Evolutionary conservation across 2,888 invertebrate genomes (phyloP), one percentile per base, ranked within the genome.

Genomic region (Cryptus armator): DNA sequence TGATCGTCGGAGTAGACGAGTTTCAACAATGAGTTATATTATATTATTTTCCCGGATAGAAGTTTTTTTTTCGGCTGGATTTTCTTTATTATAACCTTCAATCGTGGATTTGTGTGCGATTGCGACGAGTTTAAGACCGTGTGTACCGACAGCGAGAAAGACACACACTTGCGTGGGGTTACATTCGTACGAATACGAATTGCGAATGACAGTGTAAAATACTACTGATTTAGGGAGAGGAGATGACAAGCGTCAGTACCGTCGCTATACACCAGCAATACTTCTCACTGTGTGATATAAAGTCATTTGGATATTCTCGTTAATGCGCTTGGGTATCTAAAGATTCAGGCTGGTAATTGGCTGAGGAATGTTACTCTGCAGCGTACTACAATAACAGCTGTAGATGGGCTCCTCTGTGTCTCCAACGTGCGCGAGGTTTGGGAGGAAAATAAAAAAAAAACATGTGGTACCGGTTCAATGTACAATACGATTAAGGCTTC

Each of bases 401-500:
- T 53, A 67, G 66, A 6, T 72, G 19, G 24, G 43, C 4, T 51
- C n/a, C 24, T 51, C n/a, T n/a, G 46, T 16, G 29, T 51, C 12
- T 16, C 16, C n/a, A 7, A 16, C 66, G 16, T 24, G 14, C 76
- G 19, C 51, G 53, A 44, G 51, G 67, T 67, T 67, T n/a, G 10
- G 14, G 14, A 12, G 12, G 3, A 51, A 6, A 24, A 74, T 9
- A 14, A 46, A 24, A 74, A 68, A 62, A 81, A 51, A 10, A 48
- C 1, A n/a, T 12, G 44, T 43, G 14, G 19, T 14, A 68, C 70
- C 68, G 81, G 81, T 81, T 76, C 81, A 81, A 81, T 70, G 81
- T 81, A 62, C 81, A 81, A 76, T 64, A 16, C 81, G 75, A 70
- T 81, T 67, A 81, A 53, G 81, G 37, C 81, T 62, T 62, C 44